Evolutionary conservation across 2,888 invertebrate genomes (phyloP), one percentile per base, ranked within the genome.

Genomic region (Leucania comma): DNA sequence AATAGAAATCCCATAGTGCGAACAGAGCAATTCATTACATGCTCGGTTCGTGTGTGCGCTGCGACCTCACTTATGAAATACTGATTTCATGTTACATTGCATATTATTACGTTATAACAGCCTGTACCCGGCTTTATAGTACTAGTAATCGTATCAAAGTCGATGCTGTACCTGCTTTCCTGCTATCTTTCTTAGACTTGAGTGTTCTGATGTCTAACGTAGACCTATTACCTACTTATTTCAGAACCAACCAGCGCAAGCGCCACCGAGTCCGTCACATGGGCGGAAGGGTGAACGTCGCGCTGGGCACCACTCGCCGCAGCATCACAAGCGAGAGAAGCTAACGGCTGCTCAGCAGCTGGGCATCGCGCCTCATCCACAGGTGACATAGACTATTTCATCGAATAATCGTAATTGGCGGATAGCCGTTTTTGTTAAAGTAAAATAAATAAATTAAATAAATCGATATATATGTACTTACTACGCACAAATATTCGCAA

Each of bases 281-380:
- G 90, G 95, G 0, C 90, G 95, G 26, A 95, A 95, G 75, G 90
- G 94, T 3, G 95, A 96, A 82, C 88, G 95, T 22, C 92, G 95
- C 14, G 89, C 95, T 10, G 96, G 96, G 8, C 95, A 95, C 76
- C 96, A 96, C 73, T 95, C 95, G 0, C 95, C 96, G 3, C 95
- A 95, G 67, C 95, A 95, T 69, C 95, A 95, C 81, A 95, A 95
- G 78, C 86, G 95, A 32, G 95, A 96, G 87, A 96, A 96, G 68
- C 92, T 96, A 9, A 95, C 96, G 1, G 96, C 96, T 10, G 96
- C 96, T 0, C 96, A 96, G 77, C 96, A 96, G 71, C 90, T 96
- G 10, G 96, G 96, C 48, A 93, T 96, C 50, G 93, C 92, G 2
- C 94, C 94, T 17, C 96, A 96, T 86, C 95, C 96, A 22, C 96